Evolutionary conservation across 2,113 vertebrate genomes (phyloP).

Genomic region (Hepsetus odoe): DNA sequence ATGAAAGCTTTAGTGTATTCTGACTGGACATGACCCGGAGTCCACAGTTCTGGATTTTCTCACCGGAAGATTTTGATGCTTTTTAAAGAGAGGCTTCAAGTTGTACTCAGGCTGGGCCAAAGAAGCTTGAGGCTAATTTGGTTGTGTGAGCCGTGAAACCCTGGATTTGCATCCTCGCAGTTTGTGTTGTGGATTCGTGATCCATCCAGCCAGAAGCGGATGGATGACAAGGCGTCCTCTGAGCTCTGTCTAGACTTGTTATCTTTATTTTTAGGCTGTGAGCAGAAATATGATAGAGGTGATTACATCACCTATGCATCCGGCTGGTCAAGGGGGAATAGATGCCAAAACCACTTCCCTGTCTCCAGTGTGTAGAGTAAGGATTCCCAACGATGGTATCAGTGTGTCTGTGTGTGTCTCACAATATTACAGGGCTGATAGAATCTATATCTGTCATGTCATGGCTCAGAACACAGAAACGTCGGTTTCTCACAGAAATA

Average conservation of each 20-base stretch:
- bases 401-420: slow-evolving; percentile 47
- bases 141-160: slow-evolving; percentile 61
- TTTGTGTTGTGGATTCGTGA: slow-evolving; percentile 77
- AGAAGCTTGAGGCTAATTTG: slow-evolving; percentile 71
- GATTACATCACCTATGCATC: slow-evolving; percentile 70
- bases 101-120: slow-evolving; percentile 68
- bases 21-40: slow-evolving; percentile 24
- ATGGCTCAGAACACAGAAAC: slow-evolving; percentile 17
- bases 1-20: slow-evolving; percentile 23
- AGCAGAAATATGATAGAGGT: slow-evolving; percentile 70
- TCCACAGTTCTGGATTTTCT: slow-evolving; percentile 39
- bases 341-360: slow-evolving; percentile 76
- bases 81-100: slow-evolving; percentile 74
- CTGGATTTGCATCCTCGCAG: slow-evolving; percentile 73
- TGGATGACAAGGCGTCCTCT: slow-evolving; percentile 70
- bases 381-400: slow-evolving; percentile 50
- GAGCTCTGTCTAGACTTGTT: slow-evolving; percentile 74
- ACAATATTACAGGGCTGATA: slow-evolving; percentile 21
- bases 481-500: not conserved
- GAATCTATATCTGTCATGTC: slow-evolving; percentile 31
- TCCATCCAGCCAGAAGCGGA: slow-evolving; percentile 74
- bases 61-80: slow-evolving; percentile 67
- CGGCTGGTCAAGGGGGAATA: too few relatives aligned
- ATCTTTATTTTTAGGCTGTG: slow-evolving; percentile 72
- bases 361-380: slow-evolving; percentile 66